phyloP scores from a whole-genome alignment of 2,113 vertebrate genomes.

The Salvelinus namaycush region DNA sequence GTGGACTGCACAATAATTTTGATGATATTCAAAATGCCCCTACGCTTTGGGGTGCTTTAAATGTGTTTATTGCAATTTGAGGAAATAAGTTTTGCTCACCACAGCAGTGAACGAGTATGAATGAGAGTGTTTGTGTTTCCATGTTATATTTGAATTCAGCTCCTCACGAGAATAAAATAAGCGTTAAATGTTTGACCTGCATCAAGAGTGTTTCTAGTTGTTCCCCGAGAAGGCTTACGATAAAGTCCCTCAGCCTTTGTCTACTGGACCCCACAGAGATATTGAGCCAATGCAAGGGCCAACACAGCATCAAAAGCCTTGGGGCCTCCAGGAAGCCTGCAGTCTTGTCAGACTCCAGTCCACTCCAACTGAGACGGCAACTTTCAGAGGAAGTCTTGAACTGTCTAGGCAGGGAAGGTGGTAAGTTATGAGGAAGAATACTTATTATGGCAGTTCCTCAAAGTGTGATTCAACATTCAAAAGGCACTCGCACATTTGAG shows the following conservation, averaged over 20 bases:
- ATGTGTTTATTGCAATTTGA: no score
- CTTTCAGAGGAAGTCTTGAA: conserved; percentile 34
- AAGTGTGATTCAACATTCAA: not conserved
- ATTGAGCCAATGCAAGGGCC: not conserved
- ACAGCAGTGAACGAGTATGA: not conserved
- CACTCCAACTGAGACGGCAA: not conserved
- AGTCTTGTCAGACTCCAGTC: not conserved
- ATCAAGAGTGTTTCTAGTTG: no score
- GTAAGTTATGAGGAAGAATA: conserved; percentile 12
- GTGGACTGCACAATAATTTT: not conserved
- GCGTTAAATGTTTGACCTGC: no score
- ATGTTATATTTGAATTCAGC: no score
- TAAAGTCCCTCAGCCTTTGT: not conserved
- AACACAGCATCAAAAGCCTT: not conserved
- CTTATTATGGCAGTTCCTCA: conserved; percentile 43
- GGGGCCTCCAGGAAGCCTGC: not conserved
- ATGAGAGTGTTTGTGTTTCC: not conserved
- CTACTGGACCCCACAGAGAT: not conserved
- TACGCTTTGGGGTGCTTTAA: no score
- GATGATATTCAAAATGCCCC: not conserved
- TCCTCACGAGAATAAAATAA: no score
- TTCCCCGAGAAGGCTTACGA: no score
- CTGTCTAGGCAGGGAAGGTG: not conserved
- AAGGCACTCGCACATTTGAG: no score
- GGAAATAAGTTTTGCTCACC: no score